Base-by-base conservation (phyloP, 1,140 invertebrate species). In the Glossosoma conforme region DNA sequence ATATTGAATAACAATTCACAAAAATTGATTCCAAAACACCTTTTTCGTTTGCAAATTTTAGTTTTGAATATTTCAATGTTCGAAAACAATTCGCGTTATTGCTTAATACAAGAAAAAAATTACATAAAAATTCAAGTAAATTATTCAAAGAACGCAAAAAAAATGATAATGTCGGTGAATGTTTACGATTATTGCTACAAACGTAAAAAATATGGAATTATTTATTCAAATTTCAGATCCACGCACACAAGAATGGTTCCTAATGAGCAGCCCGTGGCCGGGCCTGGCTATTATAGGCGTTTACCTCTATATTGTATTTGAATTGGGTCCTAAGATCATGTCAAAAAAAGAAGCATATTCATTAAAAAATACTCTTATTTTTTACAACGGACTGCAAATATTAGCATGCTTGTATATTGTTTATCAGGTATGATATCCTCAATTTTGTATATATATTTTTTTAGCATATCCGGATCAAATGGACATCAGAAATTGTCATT, bases 371-470 rank as follows among this genome's bases (percentile, higher is more conserved):
- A 51, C 85, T 4, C 73, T 91, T 15, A 72, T 90, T 11, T 61
- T 78, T 1, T 91, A 91, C 67, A 92, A 92, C 62, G 80, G 83
- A 18, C 75, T 80, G 30, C 84, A 90, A 70, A 86, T 89, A 3
- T 46, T 89, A 18, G 81, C 86, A 57, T 86, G 83, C 56, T 42
- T 80, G 3, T 82, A 80, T 60, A 85, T 89, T 76, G 74, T 87
- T n/a, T 84, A 82, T 58, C 82, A 86, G 78, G 85, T 87, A 69
- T 75, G 62, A 30, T n/a, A n/a, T n/a, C n/a, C n/a, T n/a, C n/a
- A n/a, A n/a, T n/a, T n/a, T n/a, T n/a, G n/a, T n/a, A n/a, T n/a
- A n/a, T n/a, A n/a, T n/a, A n/a, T n/a, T n/a, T n/a, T n/a, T n/a
- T n/a, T n/a, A 28, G 6, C 24, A 28, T 28, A 28, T 28, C n/a